These are phyloP conservation scores for Meandrusa payeni DNA, from an alignment of 2,888 invertebrate genomes.

Conservation along the genomic window DNA sequence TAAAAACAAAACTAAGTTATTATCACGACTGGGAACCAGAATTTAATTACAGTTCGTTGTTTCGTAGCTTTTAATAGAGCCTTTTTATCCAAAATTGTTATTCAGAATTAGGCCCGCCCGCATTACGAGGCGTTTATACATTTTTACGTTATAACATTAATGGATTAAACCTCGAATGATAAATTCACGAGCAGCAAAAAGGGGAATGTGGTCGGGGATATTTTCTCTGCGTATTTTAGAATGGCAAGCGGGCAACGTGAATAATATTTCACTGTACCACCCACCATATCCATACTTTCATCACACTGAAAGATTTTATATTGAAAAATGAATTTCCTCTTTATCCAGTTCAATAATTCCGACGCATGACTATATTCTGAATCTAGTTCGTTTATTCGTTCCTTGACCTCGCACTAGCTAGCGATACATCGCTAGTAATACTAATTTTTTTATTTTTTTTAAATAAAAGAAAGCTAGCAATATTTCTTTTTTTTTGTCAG, in stretches of 20 bases:
- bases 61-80: conserved; percentile 8
- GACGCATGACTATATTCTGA: not conserved
- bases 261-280: conserved; percentile 18
- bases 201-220: conserved; percentile 22
- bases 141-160: conserved; percentile 23
- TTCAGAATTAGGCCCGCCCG: conserved; percentile 20
- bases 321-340: conserved; percentile 16
- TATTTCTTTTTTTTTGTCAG: too few relatives aligned
- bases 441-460: too few relatives aligned
- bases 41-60: conserved; percentile 15
- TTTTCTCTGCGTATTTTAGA: conserved; percentile 21
- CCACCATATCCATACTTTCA: conserved; percentile 16
- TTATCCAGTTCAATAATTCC: conserved; percentile 10
- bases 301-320: conserved; percentile 19
- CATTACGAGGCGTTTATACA: conserved; percentile 21
- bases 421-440: too few relatives aligned
- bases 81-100: conserved; percentile 20
- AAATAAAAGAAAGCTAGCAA: too few relatives aligned
- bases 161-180: conserved; percentile 26
- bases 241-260: conserved; percentile 18
- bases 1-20: conserved; percentile 10
- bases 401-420: too few relatives aligned
- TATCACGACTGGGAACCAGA: not conserved
- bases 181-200: conserved; percentile 21
- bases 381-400: not conserved